Conservation (phyloP, 2,113 vertebrate species). For the Damaliscus lunatus region DNA sequence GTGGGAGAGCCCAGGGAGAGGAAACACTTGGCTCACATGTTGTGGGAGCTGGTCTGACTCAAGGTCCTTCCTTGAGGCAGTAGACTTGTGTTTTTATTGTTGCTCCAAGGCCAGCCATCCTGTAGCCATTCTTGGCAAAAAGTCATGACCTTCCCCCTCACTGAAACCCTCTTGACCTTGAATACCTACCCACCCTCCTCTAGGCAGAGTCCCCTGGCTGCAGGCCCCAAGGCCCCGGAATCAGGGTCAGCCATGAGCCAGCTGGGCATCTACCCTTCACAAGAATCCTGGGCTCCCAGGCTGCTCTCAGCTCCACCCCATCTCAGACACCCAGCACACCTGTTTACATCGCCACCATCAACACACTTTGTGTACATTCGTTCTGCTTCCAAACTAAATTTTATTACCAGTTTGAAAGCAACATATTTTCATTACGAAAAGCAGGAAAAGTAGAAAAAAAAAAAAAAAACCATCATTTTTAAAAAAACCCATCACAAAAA, state of each 20-base stretch:
- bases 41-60: background rate
- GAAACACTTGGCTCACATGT: background rate
- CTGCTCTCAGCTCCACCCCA: accelerated
- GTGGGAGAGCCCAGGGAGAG: background rate
- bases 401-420: background rate
- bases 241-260: background rate
- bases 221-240: too few relatives aligned
- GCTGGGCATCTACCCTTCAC: too few relatives aligned
- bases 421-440: background rate
- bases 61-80: background rate
- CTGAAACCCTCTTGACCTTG: background rate
- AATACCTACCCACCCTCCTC: accelerated
- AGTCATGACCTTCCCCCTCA: background rate
- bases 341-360: accelerated
- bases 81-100: background rate
- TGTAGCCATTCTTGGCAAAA: background rate
- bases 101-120: background rate
- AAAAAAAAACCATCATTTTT: background rate
- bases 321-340: accelerated
- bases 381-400: background rate
- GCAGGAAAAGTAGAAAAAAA: background rate
- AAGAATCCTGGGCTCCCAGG: too few relatives aligned
- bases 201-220: background rate
- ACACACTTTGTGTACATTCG: background rate
- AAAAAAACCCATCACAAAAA: background rate